Evolutionary conservation across 1,140 invertebrate genomes (phyloP).

Genomic region (Diprion similis): DNA sequence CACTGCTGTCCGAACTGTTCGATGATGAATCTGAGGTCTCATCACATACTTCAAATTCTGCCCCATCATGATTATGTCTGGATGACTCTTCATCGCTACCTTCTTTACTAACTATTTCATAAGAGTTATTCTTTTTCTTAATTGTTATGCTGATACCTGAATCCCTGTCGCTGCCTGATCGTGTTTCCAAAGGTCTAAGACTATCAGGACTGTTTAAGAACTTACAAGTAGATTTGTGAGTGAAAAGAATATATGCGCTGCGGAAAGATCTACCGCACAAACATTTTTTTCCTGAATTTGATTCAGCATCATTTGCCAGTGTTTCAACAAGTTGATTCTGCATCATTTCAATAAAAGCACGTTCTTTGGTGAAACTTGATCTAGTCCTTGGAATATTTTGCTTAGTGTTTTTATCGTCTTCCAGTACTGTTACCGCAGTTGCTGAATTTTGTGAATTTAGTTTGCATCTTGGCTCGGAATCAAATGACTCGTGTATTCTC

Average conservation of each 20-base stretch:
- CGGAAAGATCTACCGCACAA: constrained; percentile 49
- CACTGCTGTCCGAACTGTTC: constrained; percentile 20
- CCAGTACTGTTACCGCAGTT: neutral
- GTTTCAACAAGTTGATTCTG: neutral
- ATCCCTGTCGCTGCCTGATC: constrained; percentile 44
- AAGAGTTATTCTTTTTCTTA: constrained; percentile 57
- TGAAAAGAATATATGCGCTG: constrained; percentile 43
- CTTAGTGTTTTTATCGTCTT: neutral
- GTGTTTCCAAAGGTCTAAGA: constrained; percentile 19
- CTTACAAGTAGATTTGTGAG: constrained; percentile 47
- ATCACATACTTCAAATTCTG: neutral
- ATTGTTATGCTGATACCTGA: constrained; percentile 57
- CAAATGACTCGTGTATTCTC: constrained; percentile 24
- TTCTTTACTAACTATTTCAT: constrained; percentile 53
- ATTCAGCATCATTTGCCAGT: constrained; percentile 14
- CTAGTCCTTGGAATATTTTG: neutral
- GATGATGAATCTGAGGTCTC: constrained; percentile 19
- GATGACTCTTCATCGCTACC: constrained; percentile 26
- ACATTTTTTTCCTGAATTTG: constrained; percentile 33
- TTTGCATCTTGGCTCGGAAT: constrained; percentile 29
- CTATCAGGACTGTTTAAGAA: neutral
- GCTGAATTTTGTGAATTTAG: neutral
- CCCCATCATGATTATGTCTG: constrained; percentile 14
- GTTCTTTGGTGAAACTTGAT: constrained; percentile 9
- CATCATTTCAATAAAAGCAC: neutral